Evolutionary conservation across 2,888 invertebrate genomes (phyloP).

Genomic region (Nineta flava): DNA sequence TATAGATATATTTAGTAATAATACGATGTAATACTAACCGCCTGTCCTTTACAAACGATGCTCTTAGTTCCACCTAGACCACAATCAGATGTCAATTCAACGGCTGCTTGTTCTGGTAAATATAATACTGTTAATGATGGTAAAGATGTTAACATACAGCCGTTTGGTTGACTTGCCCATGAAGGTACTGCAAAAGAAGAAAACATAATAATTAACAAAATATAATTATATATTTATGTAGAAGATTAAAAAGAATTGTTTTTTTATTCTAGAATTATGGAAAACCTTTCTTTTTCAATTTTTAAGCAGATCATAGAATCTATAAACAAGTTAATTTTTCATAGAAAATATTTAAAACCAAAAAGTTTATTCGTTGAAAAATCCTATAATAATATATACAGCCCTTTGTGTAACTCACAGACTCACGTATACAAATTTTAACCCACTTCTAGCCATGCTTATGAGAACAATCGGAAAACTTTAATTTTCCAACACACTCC

Average conservation of each 20-base stretch:
- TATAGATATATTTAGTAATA: no score
- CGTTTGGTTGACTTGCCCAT: conserved; percentile 49
- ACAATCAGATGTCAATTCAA: conserved; percentile 60
- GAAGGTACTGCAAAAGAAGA: conserved; percentile 42
- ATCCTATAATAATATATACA: no score
- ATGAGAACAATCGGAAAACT: no score
- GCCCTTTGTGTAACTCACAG: no score
- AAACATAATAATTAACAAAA: neutral
- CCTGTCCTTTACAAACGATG: conserved; percentile 57
- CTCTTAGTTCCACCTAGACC: conserved; percentile 56
- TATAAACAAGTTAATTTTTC: no score
- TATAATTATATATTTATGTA: neutral
- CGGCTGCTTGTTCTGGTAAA: conserved; percentile 59
- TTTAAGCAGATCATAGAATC: no score
- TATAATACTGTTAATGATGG: conserved; percentile 60
- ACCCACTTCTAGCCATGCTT: no score
- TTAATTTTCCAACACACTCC: no score
- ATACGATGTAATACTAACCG: conserved; percentile 33
- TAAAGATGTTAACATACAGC: conserved; percentile 54
- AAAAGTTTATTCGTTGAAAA: no score
- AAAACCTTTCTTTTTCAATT: neutral
- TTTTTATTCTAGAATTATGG: neutral
- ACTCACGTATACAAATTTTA: no score
- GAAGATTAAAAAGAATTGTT: neutral
- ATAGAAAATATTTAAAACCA: no score